A percentile compares a stretch with the other conserved stretches of the same genome.
phyloP scores from a whole-genome alignment of 2,113 vertebrate species.

The Oophaga pumilio region DNA sequence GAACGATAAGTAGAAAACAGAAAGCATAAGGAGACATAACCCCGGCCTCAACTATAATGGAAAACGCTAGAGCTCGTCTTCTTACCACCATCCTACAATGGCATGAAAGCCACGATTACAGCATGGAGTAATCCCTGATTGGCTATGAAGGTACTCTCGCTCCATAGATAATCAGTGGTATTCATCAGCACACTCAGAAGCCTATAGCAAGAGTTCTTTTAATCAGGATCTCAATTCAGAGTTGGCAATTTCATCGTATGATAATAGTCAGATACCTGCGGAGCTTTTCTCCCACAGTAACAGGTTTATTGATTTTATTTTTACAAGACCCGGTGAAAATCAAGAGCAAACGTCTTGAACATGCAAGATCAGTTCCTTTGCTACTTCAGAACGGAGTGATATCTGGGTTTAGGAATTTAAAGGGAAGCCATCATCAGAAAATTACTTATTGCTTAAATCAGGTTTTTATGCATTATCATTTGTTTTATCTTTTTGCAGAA shows the following conservation, averaged over 20 bases:
- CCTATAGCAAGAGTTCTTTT: conserved; percentile 24
- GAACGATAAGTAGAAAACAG: not conserved
- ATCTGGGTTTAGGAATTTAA: conserved; percentile 1
- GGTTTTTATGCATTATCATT: too few species aligned
- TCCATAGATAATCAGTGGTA: conserved; percentile 22
- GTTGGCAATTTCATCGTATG: conserved; percentile 19
- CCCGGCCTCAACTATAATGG: not conserved
- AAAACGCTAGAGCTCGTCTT: not conserved
- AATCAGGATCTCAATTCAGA: conserved; percentile 53
- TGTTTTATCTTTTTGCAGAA: too few species aligned
- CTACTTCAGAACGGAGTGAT: not conserved
- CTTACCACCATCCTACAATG: not conserved
- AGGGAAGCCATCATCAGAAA: too few species aligned
- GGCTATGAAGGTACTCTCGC: not conserved
- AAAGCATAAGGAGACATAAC: not conserved
- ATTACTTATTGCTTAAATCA: too few species aligned
- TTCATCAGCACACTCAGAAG: conserved; percentile 10
- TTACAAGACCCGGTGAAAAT: not conserved
- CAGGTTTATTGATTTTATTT: conserved; percentile 12
- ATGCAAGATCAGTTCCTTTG: not conserved
- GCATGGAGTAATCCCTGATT: not conserved
- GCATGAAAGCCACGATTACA: not conserved
- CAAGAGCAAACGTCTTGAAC: not conserved
- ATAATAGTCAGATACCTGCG: conserved; percentile 16
- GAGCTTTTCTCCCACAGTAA: not conserved